These are phyloP conservation scores for Emydoidea blandingii DNA, from an alignment of 2,797 vertebrate species.

Conservation along the genomic window DNA sequence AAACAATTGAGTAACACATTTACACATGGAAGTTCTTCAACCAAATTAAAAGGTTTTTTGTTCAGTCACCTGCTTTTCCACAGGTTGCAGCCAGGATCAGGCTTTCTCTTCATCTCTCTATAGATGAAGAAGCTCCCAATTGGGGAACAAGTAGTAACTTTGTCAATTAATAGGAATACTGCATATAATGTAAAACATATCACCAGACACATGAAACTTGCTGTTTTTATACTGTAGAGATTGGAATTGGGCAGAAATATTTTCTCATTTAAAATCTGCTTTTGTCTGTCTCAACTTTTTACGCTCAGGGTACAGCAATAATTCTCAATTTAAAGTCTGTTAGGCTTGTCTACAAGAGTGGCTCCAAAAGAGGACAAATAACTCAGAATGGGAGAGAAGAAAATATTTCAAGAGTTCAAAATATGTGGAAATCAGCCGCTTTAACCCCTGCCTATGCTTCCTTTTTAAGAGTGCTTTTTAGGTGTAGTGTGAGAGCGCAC, in stretches of 20 bases:
- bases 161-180: background rate
- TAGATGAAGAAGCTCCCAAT: background rate
- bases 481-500: background rate
- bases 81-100: background rate
- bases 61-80: background rate
- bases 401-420: background rate
- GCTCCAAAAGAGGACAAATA: background rate
- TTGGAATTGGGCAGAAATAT: background rate
- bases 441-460: background rate
- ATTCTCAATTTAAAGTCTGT: background rate
- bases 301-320: background rate
- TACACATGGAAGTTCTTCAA: background rate
- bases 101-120: background rate
- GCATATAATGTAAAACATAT: background rate
- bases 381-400: background rate
- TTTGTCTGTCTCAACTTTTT: background rate
- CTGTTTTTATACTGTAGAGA: background rate
- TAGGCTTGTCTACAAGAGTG: background rate
- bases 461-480: background rate
- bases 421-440: background rate
- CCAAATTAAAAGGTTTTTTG: background rate
- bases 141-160: background rate
- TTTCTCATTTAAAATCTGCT: background rate
- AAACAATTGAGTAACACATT: background rate
- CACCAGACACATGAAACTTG: background rate